phyloP scores from a whole-genome alignment of 2,113 vertebrate genomes.

The Sclerurus mexicanus region DNA sequence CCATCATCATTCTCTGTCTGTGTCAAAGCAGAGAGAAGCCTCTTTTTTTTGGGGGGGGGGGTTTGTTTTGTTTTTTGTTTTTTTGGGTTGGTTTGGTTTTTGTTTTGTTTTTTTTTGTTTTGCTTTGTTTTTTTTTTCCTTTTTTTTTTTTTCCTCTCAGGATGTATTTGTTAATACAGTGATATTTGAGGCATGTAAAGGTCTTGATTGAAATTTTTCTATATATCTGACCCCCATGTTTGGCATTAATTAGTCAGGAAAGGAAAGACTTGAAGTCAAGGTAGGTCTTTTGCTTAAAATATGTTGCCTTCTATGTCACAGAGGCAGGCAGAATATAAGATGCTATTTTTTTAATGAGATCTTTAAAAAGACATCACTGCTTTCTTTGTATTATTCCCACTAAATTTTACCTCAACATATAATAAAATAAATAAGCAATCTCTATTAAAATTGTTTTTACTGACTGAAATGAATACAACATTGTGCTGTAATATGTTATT shows the following conservation, averaged over 20 bases:
- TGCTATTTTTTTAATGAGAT: neutral
- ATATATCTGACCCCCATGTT: neutral
- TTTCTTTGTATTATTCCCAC: neutral
- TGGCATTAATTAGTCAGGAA: neutral
- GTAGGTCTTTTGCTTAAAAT: neutral
- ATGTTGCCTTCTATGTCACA: neutral
- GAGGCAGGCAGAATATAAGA: neutral
- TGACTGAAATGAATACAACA: neutral
- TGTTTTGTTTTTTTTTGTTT: too few species aligned
- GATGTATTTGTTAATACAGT: neutral
- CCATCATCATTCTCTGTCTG: neutral
- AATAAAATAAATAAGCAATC: neutral
- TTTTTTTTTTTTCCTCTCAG: too few species aligned
- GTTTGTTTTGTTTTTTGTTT: too few species aligned
- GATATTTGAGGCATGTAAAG: neutral
- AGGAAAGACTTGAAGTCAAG: neutral
- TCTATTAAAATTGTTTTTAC: slow-evolving; percentile 8
- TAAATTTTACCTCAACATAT: neutral
- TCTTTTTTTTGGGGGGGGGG: too few species aligned
- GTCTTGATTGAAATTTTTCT: neutral
- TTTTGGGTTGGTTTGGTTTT: too few species aligned
- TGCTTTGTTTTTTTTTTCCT: too few species aligned
- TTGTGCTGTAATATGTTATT: neutral
- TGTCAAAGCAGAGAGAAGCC: neutral
- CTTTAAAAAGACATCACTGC: neutral